These are phyloP conservation scores for Fulmarus glacialis DNA, from an alignment of 2,113 vertebrate genomes.

Conservation along the genomic window DNA sequence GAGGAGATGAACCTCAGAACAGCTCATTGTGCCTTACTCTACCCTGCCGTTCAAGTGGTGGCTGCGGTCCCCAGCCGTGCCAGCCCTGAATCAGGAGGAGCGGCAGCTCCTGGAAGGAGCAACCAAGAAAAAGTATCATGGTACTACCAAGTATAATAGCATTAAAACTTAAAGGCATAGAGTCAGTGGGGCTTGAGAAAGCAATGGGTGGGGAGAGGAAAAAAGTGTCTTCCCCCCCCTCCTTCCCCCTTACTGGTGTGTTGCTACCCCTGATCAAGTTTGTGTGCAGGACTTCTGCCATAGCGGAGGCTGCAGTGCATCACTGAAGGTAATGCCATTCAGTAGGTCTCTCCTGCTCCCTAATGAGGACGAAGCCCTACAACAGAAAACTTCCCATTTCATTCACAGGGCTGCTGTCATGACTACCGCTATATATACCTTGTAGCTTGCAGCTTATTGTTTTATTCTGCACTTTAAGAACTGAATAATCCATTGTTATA, in stretches of 20 bases:
- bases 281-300: background rate
- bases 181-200: background rate
- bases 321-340: background rate
- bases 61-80: rapidly evolving
- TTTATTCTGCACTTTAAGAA: background rate
- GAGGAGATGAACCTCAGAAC: background rate
- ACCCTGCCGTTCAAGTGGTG: background rate
- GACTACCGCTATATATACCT: too few species aligned
- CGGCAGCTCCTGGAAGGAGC: background rate
- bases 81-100: background rate
- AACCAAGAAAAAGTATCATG: background rate
- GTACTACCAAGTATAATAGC: too few species aligned
- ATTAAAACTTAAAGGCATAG: background rate
- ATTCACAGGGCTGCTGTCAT: background rate
- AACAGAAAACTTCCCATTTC: background rate
- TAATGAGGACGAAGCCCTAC: background rate
- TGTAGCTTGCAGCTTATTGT: background rate
- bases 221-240: too few species aligned
- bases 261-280: background rate
- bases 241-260: rapidly evolving
- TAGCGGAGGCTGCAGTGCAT: background rate
- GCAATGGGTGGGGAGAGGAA: background rate
- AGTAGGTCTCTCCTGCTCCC: background rate
- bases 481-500: background rate
- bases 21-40: background rate